These are phyloP conservation scores for Clostera curtula DNA, from an alignment of 2,888 invertebrate genomes.

Conservation along the genomic window DNA sequence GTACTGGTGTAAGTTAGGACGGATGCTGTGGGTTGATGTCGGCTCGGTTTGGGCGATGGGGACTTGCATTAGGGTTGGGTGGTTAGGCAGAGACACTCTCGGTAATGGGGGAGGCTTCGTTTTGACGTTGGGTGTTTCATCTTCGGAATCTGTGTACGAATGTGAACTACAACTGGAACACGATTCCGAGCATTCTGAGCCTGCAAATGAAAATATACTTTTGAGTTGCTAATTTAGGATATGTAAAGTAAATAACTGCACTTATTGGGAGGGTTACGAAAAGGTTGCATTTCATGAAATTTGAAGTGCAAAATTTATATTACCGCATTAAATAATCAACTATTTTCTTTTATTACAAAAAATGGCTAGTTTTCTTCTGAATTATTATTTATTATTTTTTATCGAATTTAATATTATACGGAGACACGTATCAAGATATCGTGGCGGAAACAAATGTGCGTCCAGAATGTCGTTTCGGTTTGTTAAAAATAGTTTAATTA, in stretches of 20 bases:
- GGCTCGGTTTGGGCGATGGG: conserved; percentile 42
- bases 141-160: conserved; percentile 44
- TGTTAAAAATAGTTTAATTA: too few relatives aligned
- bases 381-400: too few relatives aligned
- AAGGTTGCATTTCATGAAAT: too few relatives aligned
- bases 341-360: too few relatives aligned
- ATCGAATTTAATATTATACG: too few relatives aligned
- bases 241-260: too few relatives aligned
- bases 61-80: conserved; percentile 41
- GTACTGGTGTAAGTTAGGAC: conserved; percentile 62
- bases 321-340: too few relatives aligned
- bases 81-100: conserved; percentile 29
- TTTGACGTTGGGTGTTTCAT: conserved; percentile 34
- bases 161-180: conserved; percentile 78
- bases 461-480: too few relatives aligned
- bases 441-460: conserved; percentile 1
- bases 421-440: conserved; percentile 10
- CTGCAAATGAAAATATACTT: conserved; percentile 51
- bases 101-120: conserved; percentile 48
- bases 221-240: too few relatives aligned
- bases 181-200: conserved; percentile 82
- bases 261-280: too few relatives aligned
- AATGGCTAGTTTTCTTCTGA: too few relatives aligned
- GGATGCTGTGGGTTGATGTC: conserved; percentile 46
- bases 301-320: too few relatives aligned